Percentiles rank a stretch among this genome's conserved stretches.
Conservation (phyloP, 2,888 invertebrate species). For the Erebia epiphron region DNA sequence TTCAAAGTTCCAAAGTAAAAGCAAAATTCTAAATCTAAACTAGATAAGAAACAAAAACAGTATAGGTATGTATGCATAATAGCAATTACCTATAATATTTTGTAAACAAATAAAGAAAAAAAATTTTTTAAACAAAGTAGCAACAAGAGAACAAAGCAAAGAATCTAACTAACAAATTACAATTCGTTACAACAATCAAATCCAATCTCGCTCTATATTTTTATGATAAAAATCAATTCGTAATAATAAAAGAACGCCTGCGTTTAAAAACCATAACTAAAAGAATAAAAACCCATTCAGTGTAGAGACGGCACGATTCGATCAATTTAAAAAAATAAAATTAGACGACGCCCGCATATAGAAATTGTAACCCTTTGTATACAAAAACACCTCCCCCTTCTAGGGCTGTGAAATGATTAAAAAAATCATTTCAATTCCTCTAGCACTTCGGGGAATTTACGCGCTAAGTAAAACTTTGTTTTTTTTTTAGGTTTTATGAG, state of each 20-base stretch:
- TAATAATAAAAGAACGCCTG: constrained; percentile 36
- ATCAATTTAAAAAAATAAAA: constrained; percentile 48
- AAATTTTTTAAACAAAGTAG: constrained; percentile 10
- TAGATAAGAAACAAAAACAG: too few relatives aligned
- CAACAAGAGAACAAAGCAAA: constrained; percentile 6
- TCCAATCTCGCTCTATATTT: constrained; percentile 28
- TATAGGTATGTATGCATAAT: too few relatives aligned
- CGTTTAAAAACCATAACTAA: constrained; percentile 44
- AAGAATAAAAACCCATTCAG: constrained; percentile 51
- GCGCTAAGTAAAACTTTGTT: too few relatives aligned
- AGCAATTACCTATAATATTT: too few relatives aligned
- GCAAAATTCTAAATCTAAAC: too few relatives aligned
- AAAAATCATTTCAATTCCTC: too few relatives aligned
- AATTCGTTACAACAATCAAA: constrained; percentile 26
- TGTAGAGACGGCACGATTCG: constrained; percentile 45
- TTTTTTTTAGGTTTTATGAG: too few relatives aligned
- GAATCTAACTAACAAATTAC: constrained; percentile 6
- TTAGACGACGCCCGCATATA: constrained; percentile 64
- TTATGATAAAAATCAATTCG: constrained; percentile 43
- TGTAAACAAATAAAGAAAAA: too few relatives aligned
- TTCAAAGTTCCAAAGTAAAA: too few relatives aligned
- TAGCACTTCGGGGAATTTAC: too few relatives aligned
- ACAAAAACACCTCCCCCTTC: constrained; percentile 52
- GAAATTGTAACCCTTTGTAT: constrained; percentile 56
- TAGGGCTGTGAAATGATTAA: neutral